phyloP scores from a whole-genome alignment of 2,888 invertebrate genomes.

The Cryptocephalus moraei region DNA sequence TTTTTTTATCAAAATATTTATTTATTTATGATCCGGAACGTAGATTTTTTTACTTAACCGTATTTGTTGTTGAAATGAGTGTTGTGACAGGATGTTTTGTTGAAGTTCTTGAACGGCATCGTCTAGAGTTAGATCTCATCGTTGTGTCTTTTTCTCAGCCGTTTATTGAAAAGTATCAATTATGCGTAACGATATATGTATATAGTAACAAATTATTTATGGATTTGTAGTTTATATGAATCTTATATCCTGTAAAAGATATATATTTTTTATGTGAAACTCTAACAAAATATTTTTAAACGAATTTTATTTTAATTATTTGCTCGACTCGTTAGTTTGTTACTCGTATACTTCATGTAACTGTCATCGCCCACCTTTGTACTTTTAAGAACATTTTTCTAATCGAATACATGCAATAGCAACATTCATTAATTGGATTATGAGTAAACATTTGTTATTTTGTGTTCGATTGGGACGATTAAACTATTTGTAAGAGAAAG shows the following conservation, averaged over 20 bases:
- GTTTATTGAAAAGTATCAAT: too few species aligned
- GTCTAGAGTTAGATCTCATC: too few species aligned
- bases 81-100: background rate
- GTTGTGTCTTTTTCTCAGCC: too few species aligned
- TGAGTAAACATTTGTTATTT: background rate
- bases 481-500: background rate
- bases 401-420: too few species aligned
- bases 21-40: too few species aligned
- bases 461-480: background rate
- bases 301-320: slow-evolving; percentile 2
- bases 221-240: background rate
- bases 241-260: background rate
- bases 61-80: background rate
- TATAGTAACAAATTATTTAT: too few species aligned
- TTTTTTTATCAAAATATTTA: slow-evolving; percentile 3
- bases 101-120: too few species aligned
- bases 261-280: slow-evolving; percentile 1
- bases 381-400: too few species aligned
- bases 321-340: background rate
- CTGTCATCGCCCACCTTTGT: too few species aligned
- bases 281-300: background rate
- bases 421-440: too few species aligned
- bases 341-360: too few species aligned
- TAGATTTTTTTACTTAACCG: background rate
- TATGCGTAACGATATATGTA: too few species aligned